Base-by-base conservation (phyloP, 2,797 vertebrate genomes). In the Sebastes nivosus region DNA sequence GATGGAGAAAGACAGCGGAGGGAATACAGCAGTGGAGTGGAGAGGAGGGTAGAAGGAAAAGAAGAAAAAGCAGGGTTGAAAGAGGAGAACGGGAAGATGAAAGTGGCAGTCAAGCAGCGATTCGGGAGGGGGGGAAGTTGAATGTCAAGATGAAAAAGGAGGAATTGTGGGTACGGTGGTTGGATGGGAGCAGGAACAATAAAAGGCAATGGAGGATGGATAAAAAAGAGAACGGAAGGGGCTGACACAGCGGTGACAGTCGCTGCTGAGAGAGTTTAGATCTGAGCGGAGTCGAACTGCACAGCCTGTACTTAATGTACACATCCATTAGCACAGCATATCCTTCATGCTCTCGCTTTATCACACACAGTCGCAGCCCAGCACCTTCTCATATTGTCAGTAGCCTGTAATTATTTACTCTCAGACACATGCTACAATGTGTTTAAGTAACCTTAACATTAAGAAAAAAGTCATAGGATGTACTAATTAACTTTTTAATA, bases 81-180 rank as follows among this genome's bases (percentile, higher is more conserved):
- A 69, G 52, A 67, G 18, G 10, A 38, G 54, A 57, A 14, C 2
- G 12, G 10, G 27, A 24, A 61, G 70, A 69, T 76, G 34, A 73
- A 88, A 84, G 69, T 68, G 67, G 27, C 13, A 29, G 46, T 65
- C 50, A 24, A 52, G 46, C 16, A 20, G 29, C 63, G 34, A 63
- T 54, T 46, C 6, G 1, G 10, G 7, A n/a, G 9, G 52, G 5
- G 5, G 20, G n/a, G 52, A 5, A 22, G 52, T 54, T 54, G 52
- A 22, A 54, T 54, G 52, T 46, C 20, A 20, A 83, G 74, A 85
- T 84, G 61, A 87, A 87, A 81, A 77, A 11, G 57, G 67, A 22
- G 59, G 22, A 12, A 59, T 67, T 67, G 76, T 74, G 61, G 24
- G 50, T 34, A 14, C 32, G 1, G 29, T n/a, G 50, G 54, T 27